These are phyloP conservation scores for Alectoris magna DNA, from an alignment of 2,797 vertebrate genomes.

Conservation along the genomic window DNA sequence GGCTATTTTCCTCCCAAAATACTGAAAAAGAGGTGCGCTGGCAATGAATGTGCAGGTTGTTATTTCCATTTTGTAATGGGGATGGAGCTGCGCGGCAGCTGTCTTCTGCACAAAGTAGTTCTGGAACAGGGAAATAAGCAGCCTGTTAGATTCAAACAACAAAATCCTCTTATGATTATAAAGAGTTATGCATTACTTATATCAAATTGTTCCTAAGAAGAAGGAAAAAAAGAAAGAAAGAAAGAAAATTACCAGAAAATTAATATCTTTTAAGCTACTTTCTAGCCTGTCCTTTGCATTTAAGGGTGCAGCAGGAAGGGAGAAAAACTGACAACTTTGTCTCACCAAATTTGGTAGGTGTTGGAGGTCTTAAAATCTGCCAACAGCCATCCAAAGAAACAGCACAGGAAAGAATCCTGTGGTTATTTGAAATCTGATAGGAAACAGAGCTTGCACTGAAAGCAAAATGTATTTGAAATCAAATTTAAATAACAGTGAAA, in stretches of 20 bases:
- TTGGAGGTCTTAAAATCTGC: background rate
- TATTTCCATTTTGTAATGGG: background rate
- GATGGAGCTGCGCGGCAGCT: background rate
- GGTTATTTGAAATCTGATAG: background rate
- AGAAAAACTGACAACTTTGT: background rate
- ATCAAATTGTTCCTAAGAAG: slow-evolving; percentile 31
- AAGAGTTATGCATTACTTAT: background rate
- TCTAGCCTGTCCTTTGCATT: background rate
- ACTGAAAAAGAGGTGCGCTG: background rate
- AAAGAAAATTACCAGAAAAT: slow-evolving; percentile 29
- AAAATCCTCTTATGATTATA: background rate
- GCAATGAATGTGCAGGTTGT: background rate
- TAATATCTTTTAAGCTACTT: background rate
- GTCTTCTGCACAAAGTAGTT: background rate
- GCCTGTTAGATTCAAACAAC: background rate
- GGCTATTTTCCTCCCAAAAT: slow-evolving; percentile 49
- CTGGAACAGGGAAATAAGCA: background rate
- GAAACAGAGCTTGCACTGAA: background rate
- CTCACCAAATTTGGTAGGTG: background rate
- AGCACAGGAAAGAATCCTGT: background rate
- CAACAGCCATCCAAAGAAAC: background rate
- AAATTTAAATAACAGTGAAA: slow-evolving; percentile 7
- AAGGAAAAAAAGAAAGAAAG: slow-evolving; percentile 18
- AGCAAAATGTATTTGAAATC: background rate
- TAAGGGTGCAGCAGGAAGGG: background rate